Percentiles rank a stretch among this genome's conserved stretches.
Conservation (phyloP, 1,140 invertebrate species). For the Ooceraea biroi region DNA sequence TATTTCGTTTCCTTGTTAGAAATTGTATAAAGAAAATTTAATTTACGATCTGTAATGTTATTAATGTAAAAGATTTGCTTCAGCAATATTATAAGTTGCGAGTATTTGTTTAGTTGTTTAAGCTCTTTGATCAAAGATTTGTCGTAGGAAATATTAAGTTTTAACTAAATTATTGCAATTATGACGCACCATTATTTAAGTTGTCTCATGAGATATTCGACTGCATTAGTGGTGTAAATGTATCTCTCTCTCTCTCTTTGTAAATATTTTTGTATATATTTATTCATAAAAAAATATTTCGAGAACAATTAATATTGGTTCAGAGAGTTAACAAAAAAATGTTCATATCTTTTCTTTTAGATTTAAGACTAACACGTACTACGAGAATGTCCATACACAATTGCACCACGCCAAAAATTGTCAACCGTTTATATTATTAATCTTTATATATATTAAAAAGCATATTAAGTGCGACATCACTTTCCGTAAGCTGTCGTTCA, state of each 20-base stretch:
- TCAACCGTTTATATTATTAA: slow-evolving; percentile 22
- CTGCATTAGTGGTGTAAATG: slow-evolving; percentile 75
- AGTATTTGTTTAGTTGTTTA: slow-evolving; percentile 71
- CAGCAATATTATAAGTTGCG: slow-evolving; percentile 59
- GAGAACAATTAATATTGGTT: slow-evolving; percentile 71
- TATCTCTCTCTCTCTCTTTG: slow-evolving; percentile 67
- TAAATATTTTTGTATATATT: slow-evolving; percentile 82
- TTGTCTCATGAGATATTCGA: slow-evolving; percentile 68
- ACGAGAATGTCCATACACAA: slow-evolving; percentile 61
- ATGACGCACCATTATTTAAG: slow-evolving; percentile 66
- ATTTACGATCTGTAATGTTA: slow-evolving; percentile 38
- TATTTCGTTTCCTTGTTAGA: slow-evolving; percentile 23
- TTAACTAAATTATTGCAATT: slow-evolving; percentile 79
- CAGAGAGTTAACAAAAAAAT: slow-evolving; percentile 64
- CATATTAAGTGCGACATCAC: slow-evolving; percentile 2
- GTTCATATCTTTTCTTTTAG: slow-evolving; percentile 72
- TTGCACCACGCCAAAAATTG: slow-evolving; percentile 56
- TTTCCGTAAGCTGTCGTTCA: neutral
- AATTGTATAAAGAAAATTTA: slow-evolving; percentile 32
- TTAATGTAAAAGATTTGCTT: slow-evolving; percentile 51
- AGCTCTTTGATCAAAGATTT: slow-evolving; percentile 82
- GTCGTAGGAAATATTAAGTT: slow-evolving; percentile 75
- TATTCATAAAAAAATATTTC: slow-evolving; percentile 70
- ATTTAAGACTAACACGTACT: slow-evolving; percentile 55
- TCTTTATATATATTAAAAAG: neutral